Conservation (phyloP, 2,888 invertebrate species). For the Drosophila engyochracea region DNA sequence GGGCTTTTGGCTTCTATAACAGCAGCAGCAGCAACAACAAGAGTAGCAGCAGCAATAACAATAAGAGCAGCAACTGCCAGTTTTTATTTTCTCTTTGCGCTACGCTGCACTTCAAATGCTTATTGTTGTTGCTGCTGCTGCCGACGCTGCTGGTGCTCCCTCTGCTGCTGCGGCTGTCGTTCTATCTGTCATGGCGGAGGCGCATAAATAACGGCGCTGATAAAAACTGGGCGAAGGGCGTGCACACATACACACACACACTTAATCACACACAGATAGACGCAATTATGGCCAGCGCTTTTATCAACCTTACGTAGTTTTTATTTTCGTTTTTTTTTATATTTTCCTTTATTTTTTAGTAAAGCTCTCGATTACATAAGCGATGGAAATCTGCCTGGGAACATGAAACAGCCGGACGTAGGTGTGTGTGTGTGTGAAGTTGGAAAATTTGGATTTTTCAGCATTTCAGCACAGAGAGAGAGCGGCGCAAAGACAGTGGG, state of each 20-base stretch:
- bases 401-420: slow-evolving; percentile 38
- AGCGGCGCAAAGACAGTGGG: slow-evolving; percentile 48
- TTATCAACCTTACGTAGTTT: slow-evolving; percentile 63
- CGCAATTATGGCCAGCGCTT: slow-evolving; percentile 75
- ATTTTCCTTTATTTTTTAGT: slow-evolving; percentile 53
- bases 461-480: slow-evolving; percentile 33
- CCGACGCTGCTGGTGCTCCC: slow-evolving; percentile 42
- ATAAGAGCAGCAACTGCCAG: slow-evolving; percentile 35
- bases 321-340: slow-evolving; percentile 40
- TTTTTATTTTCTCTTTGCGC: slow-evolving; percentile 70
- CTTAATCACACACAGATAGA: slow-evolving; percentile 34
- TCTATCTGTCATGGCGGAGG: slow-evolving; percentile 64
- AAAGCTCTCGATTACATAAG: slow-evolving; percentile 7
- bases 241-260: slow-evolving; percentile 19
- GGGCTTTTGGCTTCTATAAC: slow-evolving; percentile 62
- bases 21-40: slow-evolving; percentile 30
- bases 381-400: slow-evolving; percentile 69
- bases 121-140: slow-evolving; percentile 48
- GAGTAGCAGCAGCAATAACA: slow-evolving; percentile 20
- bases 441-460: slow-evolving; percentile 67
- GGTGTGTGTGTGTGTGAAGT: slow-evolving; percentile 52
- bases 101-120: slow-evolving; percentile 76
- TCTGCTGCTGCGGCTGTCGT: slow-evolving; percentile 39
- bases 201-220: slow-evolving; percentile 75
- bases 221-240: slow-evolving; percentile 78